These are phyloP conservation scores for Pelobates cultripes DNA, from an alignment of 2,797 vertebrate genomes.

Conservation along the genomic window DNA sequence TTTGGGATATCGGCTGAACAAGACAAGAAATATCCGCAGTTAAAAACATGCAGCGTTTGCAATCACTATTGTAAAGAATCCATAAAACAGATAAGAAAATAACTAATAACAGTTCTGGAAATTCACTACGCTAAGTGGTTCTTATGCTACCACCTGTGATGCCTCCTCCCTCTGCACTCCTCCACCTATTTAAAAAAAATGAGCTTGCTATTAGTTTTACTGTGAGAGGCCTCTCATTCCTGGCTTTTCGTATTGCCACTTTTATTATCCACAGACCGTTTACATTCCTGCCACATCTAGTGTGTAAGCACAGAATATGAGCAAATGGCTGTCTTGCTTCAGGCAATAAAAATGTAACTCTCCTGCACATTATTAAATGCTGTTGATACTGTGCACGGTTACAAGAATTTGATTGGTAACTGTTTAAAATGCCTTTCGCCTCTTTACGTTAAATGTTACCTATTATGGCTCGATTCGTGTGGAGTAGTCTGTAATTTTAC, in stretches of 20 bases:
- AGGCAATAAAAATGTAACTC: slow-evolving; percentile 36
- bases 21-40: too few relatives aligned
- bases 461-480: slow-evolving; percentile 5
- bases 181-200: background rate
- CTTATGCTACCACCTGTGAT: too few relatives aligned
- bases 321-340: slow-evolving; percentile 11
- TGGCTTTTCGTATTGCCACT: slow-evolving; percentile 22
- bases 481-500: background rate
- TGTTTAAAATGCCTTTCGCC: slow-evolving; percentile 1
- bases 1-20: too few relatives aligned
- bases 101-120: too few relatives aligned
- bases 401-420: background rate
- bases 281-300: slow-evolving; percentile 12
- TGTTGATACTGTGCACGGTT: slow-evolving; percentile 9
- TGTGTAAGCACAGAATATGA: slow-evolving; percentile 4
- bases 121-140: too few relatives aligned
- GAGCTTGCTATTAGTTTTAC: background rate
- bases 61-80: too few relatives aligned
- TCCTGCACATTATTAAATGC: slow-evolving; percentile 21
- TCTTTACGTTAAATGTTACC: background rate
- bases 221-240: background rate
- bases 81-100: too few relatives aligned
- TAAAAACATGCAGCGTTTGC: too few relatives aligned
- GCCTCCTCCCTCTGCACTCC: too few relatives aligned
- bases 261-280: slow-evolving; percentile 18